These are phyloP conservation scores for Orthonevra nobilis DNA, from an alignment of 2,888 invertebrate genomes.

Conservation along the genomic window DNA sequence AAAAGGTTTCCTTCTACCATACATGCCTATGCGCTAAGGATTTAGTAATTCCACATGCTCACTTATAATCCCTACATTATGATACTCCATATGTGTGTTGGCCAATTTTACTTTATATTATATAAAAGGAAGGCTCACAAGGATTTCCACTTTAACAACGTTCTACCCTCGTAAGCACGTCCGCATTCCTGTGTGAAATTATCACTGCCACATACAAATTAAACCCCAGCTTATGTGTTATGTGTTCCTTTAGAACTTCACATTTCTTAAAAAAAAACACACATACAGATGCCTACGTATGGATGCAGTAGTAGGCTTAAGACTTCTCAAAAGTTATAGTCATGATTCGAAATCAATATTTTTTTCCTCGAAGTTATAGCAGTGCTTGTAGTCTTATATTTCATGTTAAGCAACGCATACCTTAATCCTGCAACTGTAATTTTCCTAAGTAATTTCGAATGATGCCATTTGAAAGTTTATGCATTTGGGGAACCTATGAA, in stretches of 20 bases:
- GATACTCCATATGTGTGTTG: constrained; percentile 47
- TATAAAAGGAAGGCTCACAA: constrained; percentile 52
- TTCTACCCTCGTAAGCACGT: constrained; percentile 63
- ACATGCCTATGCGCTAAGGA: constrained; percentile 47
- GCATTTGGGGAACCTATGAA: constrained; percentile 7
- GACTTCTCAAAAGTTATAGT: constrained; percentile 21
- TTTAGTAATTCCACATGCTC: constrained; percentile 60
- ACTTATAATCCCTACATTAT: constrained; percentile 59
- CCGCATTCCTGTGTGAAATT: constrained; percentile 59
- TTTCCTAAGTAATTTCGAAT: constrained; percentile 31
- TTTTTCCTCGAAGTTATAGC: constrained; percentile 33
- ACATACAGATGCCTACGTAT: neutral
- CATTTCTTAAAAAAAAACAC: constrained; percentile 35
- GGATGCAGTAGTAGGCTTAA: constrained; percentile 27
- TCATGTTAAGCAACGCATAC: too few species aligned
- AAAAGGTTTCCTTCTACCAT: constrained; percentile 64
- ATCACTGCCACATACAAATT: constrained; percentile 66
- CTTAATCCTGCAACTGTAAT: constrained; percentile 13
- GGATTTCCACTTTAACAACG: constrained; percentile 63
- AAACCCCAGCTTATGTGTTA: constrained; percentile 43
- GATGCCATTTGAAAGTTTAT: constrained; percentile 30
- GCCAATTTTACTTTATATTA: constrained; percentile 50
- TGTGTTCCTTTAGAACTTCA: constrained; percentile 30
- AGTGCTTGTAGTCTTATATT: too few species aligned
- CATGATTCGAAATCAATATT: constrained; percentile 58